Conservation (phyloP, 2,113 vertebrate genomes). For the Pangasianodon hypophthalmus region DNA sequence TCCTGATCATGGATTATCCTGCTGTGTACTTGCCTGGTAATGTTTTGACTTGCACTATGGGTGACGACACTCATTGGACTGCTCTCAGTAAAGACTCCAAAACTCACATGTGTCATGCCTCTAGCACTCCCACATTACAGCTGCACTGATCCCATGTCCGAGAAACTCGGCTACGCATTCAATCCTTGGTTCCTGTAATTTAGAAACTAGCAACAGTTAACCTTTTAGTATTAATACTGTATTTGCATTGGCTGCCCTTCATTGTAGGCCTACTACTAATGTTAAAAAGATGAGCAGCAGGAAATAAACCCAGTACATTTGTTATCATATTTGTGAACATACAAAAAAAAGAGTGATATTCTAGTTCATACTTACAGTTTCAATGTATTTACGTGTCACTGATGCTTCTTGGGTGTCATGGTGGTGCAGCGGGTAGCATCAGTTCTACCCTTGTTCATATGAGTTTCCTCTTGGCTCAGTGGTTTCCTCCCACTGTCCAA, state of each 20-base stretch:
- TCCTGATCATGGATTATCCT: slow-evolving; percentile 21
- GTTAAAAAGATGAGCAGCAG: not conserved
- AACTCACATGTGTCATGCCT: slow-evolving; percentile 5
- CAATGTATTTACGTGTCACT: not conserved
- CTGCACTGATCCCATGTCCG: not conserved
- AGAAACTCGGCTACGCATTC: not conserved
- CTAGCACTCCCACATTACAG: not conserved
- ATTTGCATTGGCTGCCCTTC: not conserved
- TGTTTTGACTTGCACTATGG: slow-evolving; percentile 12
- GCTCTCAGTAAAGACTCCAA: not conserved
- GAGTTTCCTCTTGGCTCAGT: not conserved
- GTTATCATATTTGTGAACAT: not conserved
- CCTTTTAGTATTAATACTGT: not conserved
- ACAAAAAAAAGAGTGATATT: not conserved
- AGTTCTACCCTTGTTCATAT: not conserved
- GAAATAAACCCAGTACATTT: not conserved
- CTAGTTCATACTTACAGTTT: not conserved
- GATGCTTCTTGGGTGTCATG: not conserved
- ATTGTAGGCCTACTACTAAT: not conserved
- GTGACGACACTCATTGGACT: slow-evolving; percentile 17
- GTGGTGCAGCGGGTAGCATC: not conserved
- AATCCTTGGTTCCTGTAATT: not conserved
- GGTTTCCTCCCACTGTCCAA: not conserved
- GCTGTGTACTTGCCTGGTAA: not conserved
- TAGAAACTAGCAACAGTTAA: not conserved